A percentile compares a stretch with the other conserved stretches of the same genome.
These are phyloP conservation scores for Gouania willdenowi DNA, from an alignment of 2,797 vertebrate genomes.

Conservation along the genomic window DNA sequence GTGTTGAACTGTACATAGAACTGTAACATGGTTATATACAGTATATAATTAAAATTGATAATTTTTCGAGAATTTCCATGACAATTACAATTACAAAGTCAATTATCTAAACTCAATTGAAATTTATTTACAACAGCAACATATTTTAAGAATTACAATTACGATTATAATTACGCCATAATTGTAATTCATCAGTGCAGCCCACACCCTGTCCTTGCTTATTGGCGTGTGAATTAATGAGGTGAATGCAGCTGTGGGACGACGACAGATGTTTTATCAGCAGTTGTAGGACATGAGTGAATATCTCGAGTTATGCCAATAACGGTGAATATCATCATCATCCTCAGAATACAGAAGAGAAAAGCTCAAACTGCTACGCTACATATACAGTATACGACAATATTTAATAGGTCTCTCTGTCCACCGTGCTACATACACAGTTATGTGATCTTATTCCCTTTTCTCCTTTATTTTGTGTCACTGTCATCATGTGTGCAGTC, in stretches of 20 bases:
- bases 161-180: too few species aligned
- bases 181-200: too few species aligned
- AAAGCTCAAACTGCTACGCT: constrained; percentile 40
- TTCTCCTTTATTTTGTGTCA: constrained; percentile 50
- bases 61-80: too few species aligned
- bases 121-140: too few species aligned
- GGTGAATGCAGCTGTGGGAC: constrained; percentile 19
- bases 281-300: constrained; percentile 42
- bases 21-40: too few species aligned
- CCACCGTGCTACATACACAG: background rate
- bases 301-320: constrained; percentile 41
- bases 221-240: constrained; percentile 39
- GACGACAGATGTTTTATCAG: constrained; percentile 11
- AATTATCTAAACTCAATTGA: too few species aligned
- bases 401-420: constrained; percentile 58
- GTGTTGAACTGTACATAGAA: too few species aligned
- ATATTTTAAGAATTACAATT: too few species aligned
- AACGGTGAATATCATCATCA: constrained; percentile 32
- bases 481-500: constrained; percentile 40
- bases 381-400: constrained; percentile 50
- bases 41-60: too few species aligned
- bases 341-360: constrained; percentile 40
- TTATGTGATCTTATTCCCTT: background rate
- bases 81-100: too few species aligned
- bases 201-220: constrained; percentile 29